These are phyloP conservation scores for Probosciger aterrimus DNA, from an alignment of 2,113 vertebrate species.

Conservation along the genomic window DNA sequence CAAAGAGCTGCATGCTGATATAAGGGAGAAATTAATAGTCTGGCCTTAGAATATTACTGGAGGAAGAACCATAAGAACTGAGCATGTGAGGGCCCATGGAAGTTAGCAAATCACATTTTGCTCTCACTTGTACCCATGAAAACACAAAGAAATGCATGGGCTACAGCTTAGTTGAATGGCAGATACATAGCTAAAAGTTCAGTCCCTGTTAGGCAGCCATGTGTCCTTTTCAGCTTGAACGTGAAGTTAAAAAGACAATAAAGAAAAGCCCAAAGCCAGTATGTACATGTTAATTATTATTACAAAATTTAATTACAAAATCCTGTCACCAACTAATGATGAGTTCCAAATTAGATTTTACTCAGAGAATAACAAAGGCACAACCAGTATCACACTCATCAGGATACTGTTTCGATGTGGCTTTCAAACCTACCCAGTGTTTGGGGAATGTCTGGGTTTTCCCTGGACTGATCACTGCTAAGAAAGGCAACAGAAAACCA, in stretches of 20 bases:
- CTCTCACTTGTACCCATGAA: neutral
- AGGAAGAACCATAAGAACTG: neutral
- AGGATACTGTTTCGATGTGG: neutral
- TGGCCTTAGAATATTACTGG: neutral
- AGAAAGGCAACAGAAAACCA: neutral
- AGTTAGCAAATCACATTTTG: neutral
- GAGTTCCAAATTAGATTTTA: neutral
- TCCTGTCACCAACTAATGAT: neutral
- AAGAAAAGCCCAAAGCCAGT: neutral
- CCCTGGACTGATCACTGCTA: neutral
- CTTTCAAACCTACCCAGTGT: neutral
- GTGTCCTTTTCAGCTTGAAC: neutral
- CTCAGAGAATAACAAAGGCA: neutral
- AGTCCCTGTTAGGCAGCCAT: neutral
- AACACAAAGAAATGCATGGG: neutral
- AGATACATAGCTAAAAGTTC: neutral
- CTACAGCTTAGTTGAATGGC: neutral
- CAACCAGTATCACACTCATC: fast-evolving
- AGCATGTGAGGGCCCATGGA: neutral
- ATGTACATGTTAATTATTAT: neutral
- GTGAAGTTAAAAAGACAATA: neutral
- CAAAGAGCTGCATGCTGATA: neutral
- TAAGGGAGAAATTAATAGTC: neutral
- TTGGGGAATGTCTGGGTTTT: neutral
- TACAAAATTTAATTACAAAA: neutral